These are phyloP conservation scores for Charaxes varanes DNA, from an alignment of 1,140 invertebrate species.

Conservation along the genomic window DNA sequence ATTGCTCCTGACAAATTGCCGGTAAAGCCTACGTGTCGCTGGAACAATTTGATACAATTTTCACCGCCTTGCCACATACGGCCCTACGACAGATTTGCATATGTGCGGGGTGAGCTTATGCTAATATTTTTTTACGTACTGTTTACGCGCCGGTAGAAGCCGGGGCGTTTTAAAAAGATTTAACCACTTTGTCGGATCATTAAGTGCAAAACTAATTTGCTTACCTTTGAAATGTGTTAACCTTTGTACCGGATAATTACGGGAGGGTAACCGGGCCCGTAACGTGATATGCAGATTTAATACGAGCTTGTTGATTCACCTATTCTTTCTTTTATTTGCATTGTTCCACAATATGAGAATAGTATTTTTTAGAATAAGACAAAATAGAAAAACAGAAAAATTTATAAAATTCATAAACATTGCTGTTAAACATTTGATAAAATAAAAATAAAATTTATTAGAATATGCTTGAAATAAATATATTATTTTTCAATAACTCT, in stretches of 20 bases:
- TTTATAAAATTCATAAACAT: too few relatives aligned
- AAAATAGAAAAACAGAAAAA: too few relatives aligned
- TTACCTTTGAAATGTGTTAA: conserved; percentile 72
- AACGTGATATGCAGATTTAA: conserved; percentile 65
- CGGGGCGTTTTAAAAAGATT: conserved; percentile 71
- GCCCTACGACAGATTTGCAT: conserved; percentile 63
- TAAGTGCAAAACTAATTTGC: conserved; percentile 72
- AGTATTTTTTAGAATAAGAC: too few relatives aligned
- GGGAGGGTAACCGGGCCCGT: conserved; percentile 49
- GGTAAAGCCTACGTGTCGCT: conserved; percentile 61
- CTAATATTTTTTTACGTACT: conserved; percentile 70
- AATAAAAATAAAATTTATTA: too few relatives aligned
- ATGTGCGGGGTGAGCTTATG: conserved; percentile 60
- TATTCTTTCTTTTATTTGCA: conserved; percentile 11
- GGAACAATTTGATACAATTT: conserved; percentile 71
- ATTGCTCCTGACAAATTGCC: conserved; percentile 68
- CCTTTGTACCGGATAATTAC: conserved; percentile 62
- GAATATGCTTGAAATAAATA: too few relatives aligned
- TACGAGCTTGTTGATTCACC: conserved; percentile 25
- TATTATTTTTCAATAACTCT: too few relatives aligned
- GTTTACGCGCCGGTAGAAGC: conserved; percentile 62
- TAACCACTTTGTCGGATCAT: conserved; percentile 71
- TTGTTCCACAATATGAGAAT: not conserved
- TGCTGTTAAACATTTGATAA: too few relatives aligned
- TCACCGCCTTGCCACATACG: conserved; percentile 56